A percentile compares a stretch with the other conserved stretches of the same genome.
phyloP scores from a whole-genome alignment of 2,888 invertebrate species.

The Agelastica alni region DNA sequence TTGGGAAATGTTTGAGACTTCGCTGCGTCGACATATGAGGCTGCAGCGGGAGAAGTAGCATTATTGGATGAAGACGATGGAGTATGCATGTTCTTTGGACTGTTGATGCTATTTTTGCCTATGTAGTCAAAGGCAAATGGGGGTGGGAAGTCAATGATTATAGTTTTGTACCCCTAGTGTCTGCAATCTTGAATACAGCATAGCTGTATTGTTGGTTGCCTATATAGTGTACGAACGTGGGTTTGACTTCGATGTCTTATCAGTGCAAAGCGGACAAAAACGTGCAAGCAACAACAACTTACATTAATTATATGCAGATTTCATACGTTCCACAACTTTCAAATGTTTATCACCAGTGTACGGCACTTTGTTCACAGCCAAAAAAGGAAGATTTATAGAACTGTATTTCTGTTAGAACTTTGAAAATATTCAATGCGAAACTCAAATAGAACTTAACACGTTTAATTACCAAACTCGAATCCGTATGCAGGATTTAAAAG shows the following conservation, averaged over 20 bases:
- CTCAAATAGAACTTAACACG: too few species aligned
- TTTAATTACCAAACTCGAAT: too few species aligned
- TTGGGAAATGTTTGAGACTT: slow-evolving; percentile 2
- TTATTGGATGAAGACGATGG: not conserved
- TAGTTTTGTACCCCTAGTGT: not conserved
- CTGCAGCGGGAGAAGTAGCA: not conserved
- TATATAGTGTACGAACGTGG: too few species aligned
- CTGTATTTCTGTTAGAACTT: not conserved
- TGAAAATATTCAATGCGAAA: not conserved
- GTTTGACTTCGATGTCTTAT: not conserved
- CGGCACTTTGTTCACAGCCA: not conserved
- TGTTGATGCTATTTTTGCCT: not conserved
- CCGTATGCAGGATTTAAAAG: too few species aligned
- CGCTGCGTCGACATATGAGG: not conserved
- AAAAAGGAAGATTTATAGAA: not conserved
- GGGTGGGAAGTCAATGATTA: not conserved
- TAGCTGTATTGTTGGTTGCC: too few species aligned
- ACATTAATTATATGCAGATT: slow-evolving; percentile 1
- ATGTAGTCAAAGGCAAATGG: not conserved
- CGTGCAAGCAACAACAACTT: not conserved
- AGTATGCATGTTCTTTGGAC: not conserved
- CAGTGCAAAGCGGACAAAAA: slow-evolving; percentile 1
- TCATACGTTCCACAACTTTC: not conserved
- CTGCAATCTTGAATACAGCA: too few species aligned
- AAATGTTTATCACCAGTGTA: not conserved